Conservation (phyloP, 2,113 vertebrate species). For the Seriola rivoliana region DNA sequence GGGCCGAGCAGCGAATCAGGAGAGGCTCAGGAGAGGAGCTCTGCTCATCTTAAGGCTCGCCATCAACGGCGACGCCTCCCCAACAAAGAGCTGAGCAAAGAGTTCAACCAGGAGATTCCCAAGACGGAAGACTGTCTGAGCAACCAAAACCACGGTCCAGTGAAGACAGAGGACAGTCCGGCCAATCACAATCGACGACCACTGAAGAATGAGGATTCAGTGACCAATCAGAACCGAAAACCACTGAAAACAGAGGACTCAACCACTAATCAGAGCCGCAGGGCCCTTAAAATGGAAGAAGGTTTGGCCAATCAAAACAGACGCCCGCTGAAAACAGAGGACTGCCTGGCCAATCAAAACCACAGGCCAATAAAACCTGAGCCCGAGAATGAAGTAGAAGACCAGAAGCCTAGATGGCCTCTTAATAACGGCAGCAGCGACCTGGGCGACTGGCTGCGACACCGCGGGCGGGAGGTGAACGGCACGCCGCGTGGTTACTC, state of each 20-base stretch:
- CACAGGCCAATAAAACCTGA: slow-evolving; percentile 91
- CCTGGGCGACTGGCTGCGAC: slow-evolving; percentile 88
- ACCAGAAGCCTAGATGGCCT: slow-evolving; percentile 87
- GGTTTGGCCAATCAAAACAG: slow-evolving; percentile 87
- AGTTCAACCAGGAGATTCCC: slow-evolving; percentile 91
- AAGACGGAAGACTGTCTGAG: slow-evolving; percentile 90
- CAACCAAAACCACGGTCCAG: slow-evolving; percentile 88
- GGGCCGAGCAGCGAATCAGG: slow-evolving; percentile 88
- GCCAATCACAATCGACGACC: slow-evolving; percentile 87
- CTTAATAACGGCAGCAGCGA: slow-evolving; percentile 82
- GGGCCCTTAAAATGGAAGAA: slow-evolving; percentile 86
- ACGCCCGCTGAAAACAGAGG: slow-evolving; percentile 88
- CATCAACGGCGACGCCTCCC: slow-evolving; percentile 88
- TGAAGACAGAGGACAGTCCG: slow-evolving; percentile 90
- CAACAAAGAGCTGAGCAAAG: slow-evolving; percentile 92
- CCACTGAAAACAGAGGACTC: slow-evolving; percentile 89
- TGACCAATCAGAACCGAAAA: slow-evolving; percentile 89
- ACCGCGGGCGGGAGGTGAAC: slow-evolving; percentile 87
- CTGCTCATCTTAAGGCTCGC: slow-evolving; percentile 85
- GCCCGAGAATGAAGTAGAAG: slow-evolving; percentile 88
- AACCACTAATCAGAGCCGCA: slow-evolving; percentile 87
- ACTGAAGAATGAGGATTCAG: slow-evolving; percentile 89
- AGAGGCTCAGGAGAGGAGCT: slow-evolving; percentile 87
- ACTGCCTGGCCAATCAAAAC: slow-evolving; percentile 89
- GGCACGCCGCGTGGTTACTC: slow-evolving; percentile 87